phyloP scores from a whole-genome alignment of 2,888 invertebrate genomes.

The Parnassius orleans region DNA sequence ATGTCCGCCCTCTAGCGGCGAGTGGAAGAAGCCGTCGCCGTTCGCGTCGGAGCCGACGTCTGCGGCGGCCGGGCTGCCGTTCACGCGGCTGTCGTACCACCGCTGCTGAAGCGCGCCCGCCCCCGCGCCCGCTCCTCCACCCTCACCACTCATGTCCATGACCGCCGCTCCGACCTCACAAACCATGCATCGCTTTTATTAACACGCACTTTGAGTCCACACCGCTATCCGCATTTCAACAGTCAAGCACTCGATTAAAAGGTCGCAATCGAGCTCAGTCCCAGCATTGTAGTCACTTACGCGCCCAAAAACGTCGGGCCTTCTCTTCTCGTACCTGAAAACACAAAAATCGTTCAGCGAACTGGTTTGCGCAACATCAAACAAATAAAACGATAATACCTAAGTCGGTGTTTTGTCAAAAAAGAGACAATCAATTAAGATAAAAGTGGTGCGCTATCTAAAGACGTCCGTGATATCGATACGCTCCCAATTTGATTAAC shows the following conservation, averaged over 20 bases:
- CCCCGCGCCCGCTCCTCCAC: slow-evolving; percentile 64
- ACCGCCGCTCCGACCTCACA: slow-evolving; percentile 72
- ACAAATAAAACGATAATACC: slow-evolving; percentile 39
- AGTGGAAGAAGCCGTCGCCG: slow-evolving; percentile 80
- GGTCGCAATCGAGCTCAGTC: slow-evolving; percentile 44
- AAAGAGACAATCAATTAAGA: slow-evolving; percentile 77
- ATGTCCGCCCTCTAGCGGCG: slow-evolving; percentile 77
- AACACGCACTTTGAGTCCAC: slow-evolving; percentile 73
- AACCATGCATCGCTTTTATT: slow-evolving; percentile 79
- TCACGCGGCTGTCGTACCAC: slow-evolving; percentile 79
- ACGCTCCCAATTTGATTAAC: slow-evolving; percentile 77
- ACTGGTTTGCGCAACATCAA: slow-evolving; percentile 47
- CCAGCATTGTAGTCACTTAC: slow-evolving; percentile 43
- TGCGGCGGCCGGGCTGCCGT: slow-evolving; percentile 75
- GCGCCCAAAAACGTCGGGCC: slow-evolving; percentile 31
- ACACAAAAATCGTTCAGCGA: slow-evolving; percentile 1
- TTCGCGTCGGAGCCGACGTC: slow-evolving; percentile 71
- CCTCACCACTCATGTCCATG: slow-evolving; percentile 79
- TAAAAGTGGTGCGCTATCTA: slow-evolving; percentile 68
- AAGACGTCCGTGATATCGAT: slow-evolving; percentile 69
- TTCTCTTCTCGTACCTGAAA: slow-evolving; percentile 58
- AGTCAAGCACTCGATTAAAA: slow-evolving; percentile 38
- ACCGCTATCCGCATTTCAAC: slow-evolving; percentile 70
- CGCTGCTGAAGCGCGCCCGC: slow-evolving; percentile 74
- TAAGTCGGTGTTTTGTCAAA: slow-evolving; percentile 61